Percentiles rank a stretch among this genome's conserved stretches.
Conservation (phyloP, 92 coral and sea anemone species). For the Paramuricea clavata region DNA sequence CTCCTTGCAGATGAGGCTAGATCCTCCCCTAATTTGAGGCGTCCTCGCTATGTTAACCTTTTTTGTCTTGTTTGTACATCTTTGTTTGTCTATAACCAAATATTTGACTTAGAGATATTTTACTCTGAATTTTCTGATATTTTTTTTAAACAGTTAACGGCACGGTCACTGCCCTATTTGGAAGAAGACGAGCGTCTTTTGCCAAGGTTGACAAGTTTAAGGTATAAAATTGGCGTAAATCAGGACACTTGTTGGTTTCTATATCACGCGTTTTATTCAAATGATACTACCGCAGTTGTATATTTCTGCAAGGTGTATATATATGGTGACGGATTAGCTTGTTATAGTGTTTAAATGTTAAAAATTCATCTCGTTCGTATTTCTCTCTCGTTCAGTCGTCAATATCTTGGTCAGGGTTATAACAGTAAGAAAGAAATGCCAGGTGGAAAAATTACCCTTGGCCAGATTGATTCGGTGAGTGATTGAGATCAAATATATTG, state of each 20-base stretch:
- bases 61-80: not conserved
- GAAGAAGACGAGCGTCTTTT: constrained; percentile 95
- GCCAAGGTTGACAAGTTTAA: constrained; percentile 89
- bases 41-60: not conserved
- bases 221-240: constrained; percentile 51
- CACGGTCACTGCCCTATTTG: constrained; percentile 88
- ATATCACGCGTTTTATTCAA: not conserved
- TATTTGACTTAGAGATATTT: no score
- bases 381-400: constrained; percentile 69
- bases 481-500: not conserved
- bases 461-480: constrained; percentile 91
- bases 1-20: no score
- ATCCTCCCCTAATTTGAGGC: not conserved
- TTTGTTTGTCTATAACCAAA: no score
- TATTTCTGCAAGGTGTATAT: no score
- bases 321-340: no score
- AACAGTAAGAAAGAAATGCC: constrained; percentile 74
- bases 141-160: constrained; percentile 76
- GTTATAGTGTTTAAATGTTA: no score
- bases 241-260: no score
- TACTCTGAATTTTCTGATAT: not conserved
- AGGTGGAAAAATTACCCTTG: constrained; percentile 87
- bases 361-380: not conserved
- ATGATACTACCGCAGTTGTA: not conserved
- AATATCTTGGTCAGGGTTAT: constrained; percentile 94